These are phyloP conservation scores for Cichladusa arquata DNA, from an alignment of 2,113 vertebrate genomes.

Conservation along the genomic window DNA sequence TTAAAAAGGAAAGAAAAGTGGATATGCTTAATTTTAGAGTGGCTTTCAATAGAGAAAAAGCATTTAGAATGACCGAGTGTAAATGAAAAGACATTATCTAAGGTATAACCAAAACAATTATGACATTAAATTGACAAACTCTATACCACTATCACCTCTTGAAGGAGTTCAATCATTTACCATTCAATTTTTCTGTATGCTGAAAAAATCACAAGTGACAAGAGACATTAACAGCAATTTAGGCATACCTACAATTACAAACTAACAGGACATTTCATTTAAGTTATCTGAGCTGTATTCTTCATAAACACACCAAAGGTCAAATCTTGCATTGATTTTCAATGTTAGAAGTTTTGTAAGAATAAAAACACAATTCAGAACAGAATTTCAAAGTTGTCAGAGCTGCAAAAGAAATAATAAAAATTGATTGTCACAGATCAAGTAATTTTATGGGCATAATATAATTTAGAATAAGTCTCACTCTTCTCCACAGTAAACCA, in stretches of 20 bases:
- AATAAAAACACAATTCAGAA: background rate
- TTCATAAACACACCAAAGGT: background rate
- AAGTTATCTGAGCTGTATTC: background rate
- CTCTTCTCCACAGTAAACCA: background rate
- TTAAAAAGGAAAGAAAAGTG: background rate
- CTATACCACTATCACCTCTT: background rate
- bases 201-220: background rate
- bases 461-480: background rate
- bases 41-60: background rate
- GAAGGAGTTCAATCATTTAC: background rate
- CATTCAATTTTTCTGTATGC: background rate
- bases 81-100: background rate
- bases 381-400: background rate
- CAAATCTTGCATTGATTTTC: background rate
- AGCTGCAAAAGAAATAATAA: background rate
- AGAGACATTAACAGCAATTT: background rate
- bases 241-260: background rate
- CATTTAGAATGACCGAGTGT: rapidly evolving
- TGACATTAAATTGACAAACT: background rate
- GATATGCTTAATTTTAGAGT: background rate
- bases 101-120: background rate
- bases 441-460: background rate
- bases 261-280: background rate
- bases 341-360: background rate
- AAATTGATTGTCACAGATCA: background rate